Base-by-base conservation (phyloP, 1,140 invertebrate species). In the Heterodera schachtii region DNA sequence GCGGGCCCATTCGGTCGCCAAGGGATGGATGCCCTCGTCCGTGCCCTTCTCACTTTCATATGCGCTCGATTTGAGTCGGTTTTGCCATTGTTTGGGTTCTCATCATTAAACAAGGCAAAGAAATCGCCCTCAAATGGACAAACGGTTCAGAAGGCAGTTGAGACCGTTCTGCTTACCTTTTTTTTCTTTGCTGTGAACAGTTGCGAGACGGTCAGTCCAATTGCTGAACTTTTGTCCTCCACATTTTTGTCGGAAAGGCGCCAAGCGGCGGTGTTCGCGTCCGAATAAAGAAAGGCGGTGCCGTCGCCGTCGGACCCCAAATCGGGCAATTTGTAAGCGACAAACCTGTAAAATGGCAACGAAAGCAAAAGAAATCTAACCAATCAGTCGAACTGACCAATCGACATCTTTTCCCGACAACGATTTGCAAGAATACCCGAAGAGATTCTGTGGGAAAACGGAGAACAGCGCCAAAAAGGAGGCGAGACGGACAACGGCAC, bases 61-160 rank as follows among this genome's bases (percentile, higher is more conserved):
- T 85, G 84, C 4, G 73, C 84, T 21, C 84, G 75, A 21, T 75
- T 76, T 41, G 81, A 86, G 66, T 86, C 84, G 13, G 85, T 84
- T 71, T 86, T 85, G n/a, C 75, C 75, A 43, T 57, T 69, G 21
- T 79, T 76, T 13, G 84, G 84, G 67, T 85, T 66, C 64, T 85
- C 85, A 60, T 85, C 84, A 75, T 85, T 85, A 67, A 85, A 85
- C 6, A 85, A n/a, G 19, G 81, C 85, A 73, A 78, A 80, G 69
- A 85, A 77, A 57, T 86, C 73, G 2, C 73, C 83, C 85, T 67
- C 44, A 73, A 70, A 44, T 47, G 3, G 7, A 44, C 21, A 49
- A 46, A 8, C 19, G 11, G 41, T 67, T 57, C 31, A 74, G 21
- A 67, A 78, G 41, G 9, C 21, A 66, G 74, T 66, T 21, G 31